Percentiles rank a stretch among this genome's conserved stretches.
phyloP scores from a whole-genome alignment of 2,888 invertebrate genomes.

The Agrochola lychnidis region DNA sequence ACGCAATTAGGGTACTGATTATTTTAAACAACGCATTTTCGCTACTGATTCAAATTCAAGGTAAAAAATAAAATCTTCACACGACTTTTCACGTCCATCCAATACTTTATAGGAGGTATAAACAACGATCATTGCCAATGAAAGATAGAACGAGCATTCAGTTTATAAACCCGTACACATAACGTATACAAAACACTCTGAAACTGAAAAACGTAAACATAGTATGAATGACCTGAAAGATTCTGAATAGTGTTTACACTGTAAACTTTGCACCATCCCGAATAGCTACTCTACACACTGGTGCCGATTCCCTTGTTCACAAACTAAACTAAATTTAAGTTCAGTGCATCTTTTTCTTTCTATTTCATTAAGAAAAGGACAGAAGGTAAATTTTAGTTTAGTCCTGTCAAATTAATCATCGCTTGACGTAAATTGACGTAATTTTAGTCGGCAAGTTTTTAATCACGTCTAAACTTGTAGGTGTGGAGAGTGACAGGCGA shows the following conservation, averaged over 20 bases:
- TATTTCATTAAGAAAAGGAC: too few relatives aligned
- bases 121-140: conserved; percentile 19
- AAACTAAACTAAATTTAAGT: too few relatives aligned
- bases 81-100: background rate
- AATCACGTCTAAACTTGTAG: too few relatives aligned
- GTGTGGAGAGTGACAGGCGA: too few relatives aligned
- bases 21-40: background rate
- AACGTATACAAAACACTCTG: conserved; percentile 29
- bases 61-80: background rate
- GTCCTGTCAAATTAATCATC: too few relatives aligned
- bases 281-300: conserved; percentile 33
- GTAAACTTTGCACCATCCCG: conserved; percentile 41
- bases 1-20: too few relatives aligned
- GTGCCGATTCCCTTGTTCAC: too few relatives aligned
- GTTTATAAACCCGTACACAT: conserved; percentile 14
- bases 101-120: background rate
- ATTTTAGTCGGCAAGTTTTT: too few relatives aligned
- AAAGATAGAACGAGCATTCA: conserved; percentile 8
- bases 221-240: conserved; percentile 46
- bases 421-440: too few relatives aligned
- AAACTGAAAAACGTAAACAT: conserved; percentile 55
- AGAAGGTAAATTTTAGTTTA: too few relatives aligned
- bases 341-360: too few relatives aligned
- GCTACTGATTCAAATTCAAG: background rate
- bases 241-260: conserved; percentile 49